A percentile compares a stretch with the other conserved stretches of the same genome.
phyloP scores from a whole-genome alignment of 1,140 invertebrate genomes.

The Penaeus japonicus region DNA sequence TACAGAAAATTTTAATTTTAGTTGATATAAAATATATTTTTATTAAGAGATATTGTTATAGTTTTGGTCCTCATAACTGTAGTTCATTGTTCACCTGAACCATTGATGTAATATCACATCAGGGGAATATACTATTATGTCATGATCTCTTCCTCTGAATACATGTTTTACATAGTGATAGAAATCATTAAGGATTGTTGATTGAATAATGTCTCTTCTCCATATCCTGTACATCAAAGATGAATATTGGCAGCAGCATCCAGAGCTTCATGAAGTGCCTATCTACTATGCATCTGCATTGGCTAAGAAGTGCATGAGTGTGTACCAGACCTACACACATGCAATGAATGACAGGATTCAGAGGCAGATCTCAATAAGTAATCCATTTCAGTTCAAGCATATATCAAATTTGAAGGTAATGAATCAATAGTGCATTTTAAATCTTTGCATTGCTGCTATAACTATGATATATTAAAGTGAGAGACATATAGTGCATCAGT shows the following conservation, averaged over 20 bases:
- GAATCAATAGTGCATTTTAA: not conserved
- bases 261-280: slow-evolving; percentile 97
- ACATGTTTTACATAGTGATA: no score
- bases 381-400: slow-evolving; percentile 99
- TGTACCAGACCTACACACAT: slow-evolving; percentile 99
- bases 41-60: no score
- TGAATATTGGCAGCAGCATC: slow-evolving; percentile 98
- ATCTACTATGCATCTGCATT: slow-evolving; percentile 99
- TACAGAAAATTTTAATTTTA: no score
- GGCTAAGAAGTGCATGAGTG: slow-evolving; percentile 99
- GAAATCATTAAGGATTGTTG: not conserved
- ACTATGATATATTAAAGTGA: not conserved
- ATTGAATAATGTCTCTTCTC: not conserved
- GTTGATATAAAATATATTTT: no score
- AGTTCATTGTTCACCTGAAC: no score
- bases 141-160: no score
- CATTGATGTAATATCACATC: no score
- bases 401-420: slow-evolving; percentile 95
- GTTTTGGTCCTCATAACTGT: no score
- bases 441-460: not conserved
- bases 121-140: no score
- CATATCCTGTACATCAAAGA: slow-evolving; percentile 69
- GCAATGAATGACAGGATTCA: slow-evolving; percentile 99
- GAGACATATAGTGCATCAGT: not conserved
- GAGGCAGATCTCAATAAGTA: slow-evolving; percentile 95